Evolutionary conservation across 2,113 vertebrate genomes (phyloP).

Genomic region (Otis tarda): DNA sequence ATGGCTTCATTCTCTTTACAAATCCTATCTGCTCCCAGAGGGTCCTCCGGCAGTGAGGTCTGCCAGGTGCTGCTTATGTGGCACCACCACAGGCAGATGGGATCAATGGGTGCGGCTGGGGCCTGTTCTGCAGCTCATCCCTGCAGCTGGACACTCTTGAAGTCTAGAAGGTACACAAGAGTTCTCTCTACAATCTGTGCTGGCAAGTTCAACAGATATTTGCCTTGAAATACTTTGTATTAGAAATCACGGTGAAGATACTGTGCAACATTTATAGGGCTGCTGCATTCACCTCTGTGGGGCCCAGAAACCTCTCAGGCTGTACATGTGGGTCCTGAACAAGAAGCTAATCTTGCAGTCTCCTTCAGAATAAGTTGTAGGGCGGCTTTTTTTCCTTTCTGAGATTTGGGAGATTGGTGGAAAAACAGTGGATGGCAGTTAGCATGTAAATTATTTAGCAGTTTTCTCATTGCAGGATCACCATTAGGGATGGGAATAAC

Average conservation of each 20-base stretch:
- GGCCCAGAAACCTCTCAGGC: neutral
- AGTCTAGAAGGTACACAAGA: neutral
- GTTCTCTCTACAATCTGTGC: neutral
- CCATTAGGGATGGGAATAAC: neutral
- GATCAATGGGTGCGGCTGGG: rapidly evolving
- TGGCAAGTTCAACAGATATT: neutral
- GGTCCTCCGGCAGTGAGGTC: neutral
- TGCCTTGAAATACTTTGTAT: neutral
- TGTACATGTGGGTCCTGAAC: rapidly evolving
- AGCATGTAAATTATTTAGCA: neutral
- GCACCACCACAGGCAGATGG: neutral
- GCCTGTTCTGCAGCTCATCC: neutral
- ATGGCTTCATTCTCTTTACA: neutral
- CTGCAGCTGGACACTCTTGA: neutral
- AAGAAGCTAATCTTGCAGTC: neutral
- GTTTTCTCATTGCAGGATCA: neutral
- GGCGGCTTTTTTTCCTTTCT: neutral
- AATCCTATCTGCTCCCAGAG: neutral
- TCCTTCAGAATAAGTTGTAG: neutral
- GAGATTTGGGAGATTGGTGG: neutral
- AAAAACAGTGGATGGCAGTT: neutral
- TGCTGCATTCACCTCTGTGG: neutral
- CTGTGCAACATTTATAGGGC: neutral
- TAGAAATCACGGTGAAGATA: neutral
- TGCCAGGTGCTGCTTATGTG: neutral